Percentiles rank a stretch among this genome's conserved stretches.
These are phyloP conservation scores for Tolmerus cingulatus DNA, from an alignment of 2,888 invertebrate genomes.

Conservation along the genomic window DNA sequence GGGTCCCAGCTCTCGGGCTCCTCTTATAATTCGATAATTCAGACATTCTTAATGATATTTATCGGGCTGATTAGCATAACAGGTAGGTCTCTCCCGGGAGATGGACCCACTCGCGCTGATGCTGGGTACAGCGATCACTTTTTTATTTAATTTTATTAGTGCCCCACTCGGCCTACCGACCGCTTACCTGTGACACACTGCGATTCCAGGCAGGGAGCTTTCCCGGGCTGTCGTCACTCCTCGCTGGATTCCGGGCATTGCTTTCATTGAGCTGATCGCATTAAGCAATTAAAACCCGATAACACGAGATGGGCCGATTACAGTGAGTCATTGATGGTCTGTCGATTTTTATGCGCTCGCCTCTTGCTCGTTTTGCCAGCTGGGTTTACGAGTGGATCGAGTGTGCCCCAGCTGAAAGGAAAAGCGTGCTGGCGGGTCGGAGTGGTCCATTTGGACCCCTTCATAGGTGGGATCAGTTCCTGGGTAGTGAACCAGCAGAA, in stretches of 20 bases:
- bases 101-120: background rate
- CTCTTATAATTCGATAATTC: slow-evolving; percentile 47
- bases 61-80: slow-evolving; percentile 46
- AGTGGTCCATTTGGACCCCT: background rate
- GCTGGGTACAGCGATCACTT: background rate
- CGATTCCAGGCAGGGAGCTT: slow-evolving; percentile 17
- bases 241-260: slow-evolving; percentile 29
- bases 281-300: slow-evolving; percentile 48
- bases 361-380: background rate
- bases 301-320: slow-evolving; percentile 41
- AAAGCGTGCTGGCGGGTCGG: slow-evolving; percentile 18
- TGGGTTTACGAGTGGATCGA: background rate
- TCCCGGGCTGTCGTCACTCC: slow-evolving; percentile 36
- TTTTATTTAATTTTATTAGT: background rate
- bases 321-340: slow-evolving; percentile 38
- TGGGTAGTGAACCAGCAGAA: slow-evolving; percentile 10
- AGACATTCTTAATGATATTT: slow-evolving; percentile 48
- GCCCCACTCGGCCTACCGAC: background rate
- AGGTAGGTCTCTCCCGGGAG: slow-evolving; percentile 23
- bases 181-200: slow-evolving; percentile 16
- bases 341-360: slow-evolving; percentile 16
- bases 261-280: slow-evolving; percentile 45
- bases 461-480: background rate
- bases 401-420: slow-evolving; percentile 14
- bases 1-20: slow-evolving; percentile 40